Base-by-base conservation (phyloP, 2,888 invertebrate species). In the Danaus chrysippus region DNA sequence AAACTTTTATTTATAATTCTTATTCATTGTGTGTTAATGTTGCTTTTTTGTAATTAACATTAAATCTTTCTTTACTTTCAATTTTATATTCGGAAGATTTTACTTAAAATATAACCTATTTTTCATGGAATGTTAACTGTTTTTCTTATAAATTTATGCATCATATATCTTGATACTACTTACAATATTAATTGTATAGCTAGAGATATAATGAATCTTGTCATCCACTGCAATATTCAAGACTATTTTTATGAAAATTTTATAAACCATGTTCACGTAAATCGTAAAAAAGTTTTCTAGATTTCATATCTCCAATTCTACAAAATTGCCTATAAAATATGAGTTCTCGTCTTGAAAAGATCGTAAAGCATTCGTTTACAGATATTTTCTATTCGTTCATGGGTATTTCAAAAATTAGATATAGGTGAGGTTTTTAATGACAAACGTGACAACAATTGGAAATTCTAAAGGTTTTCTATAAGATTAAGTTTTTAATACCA, bases 261-360 rank as follows among this genome's bases (percentile, higher is more conserved):
- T 8, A 34, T 67, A 63, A 61, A 65, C 62, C 61, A 42, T 49
- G 56, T 58, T 67, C 68, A 69, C 68, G 68, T 69, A 66, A 63
- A 74, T 74, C 76, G 72, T 82, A 82, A 81, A 82, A 76, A 69
- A 71, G 68, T 78, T 78, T 75, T 72, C 65, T 67, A 68, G 69
- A 69, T 70, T 71, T 71, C 68, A 75, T 78, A 78, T 76, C 74
- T 76, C 3, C 75, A 75, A 83, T 82, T 80, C 76, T 70, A 70
- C 69, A 63, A 76, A 78, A 84, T 78, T 74, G 78, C 76, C 79
- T 68, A 82, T 85, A 85, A 86, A 86, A 78, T 83, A 79, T 79
- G 76, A 81, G 76, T 78, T 80, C 77, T 82, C 79, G 73, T 80
- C 78, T 80, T 71, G 73, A 56, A 69, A 77, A 74, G 71, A 71